Evolutionary conservation across 2,888 invertebrate genomes (phyloP), one percentile per base, ranked within the genome.

Genomic region (Theristus sp.): DNA sequence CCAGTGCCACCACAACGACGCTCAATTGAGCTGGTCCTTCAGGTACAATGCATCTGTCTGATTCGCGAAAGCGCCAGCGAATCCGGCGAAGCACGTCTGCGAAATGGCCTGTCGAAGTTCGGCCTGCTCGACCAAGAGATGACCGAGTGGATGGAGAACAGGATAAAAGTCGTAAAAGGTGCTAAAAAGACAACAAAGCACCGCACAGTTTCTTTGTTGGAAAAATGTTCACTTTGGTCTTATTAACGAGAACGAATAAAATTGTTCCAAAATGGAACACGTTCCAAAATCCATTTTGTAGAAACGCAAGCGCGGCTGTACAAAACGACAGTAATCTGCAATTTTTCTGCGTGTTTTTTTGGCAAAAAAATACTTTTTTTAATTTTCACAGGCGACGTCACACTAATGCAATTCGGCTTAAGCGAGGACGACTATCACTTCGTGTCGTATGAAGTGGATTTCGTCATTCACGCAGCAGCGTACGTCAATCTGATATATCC

Each of bases 401-500:
- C 74, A 0, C 62, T 76, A 60, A 64, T 71, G 57, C 72, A 74
- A 60, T 70, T 77, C 63, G 76, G 76, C 3, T 64, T 76, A 60
- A 69, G 68, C 52, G 75, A 76, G 30, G 76, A 75, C 47, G 73
- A 75, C 61, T 75, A 73, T 64, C 70, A 68, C 6, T 75, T 75
- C 63, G 66, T 75, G 56, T 69, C 70, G 61, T 74, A 74, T 46
- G 76, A 76, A 60, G 69, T 75, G 24, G 76, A 76, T 65, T 70
- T 74, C 60, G 70, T 76, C 52, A 71, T 76, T 25, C 76, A 76
- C 64, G 72, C 76, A 17, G 76, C 76, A 1, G 76, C 76, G 26
- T 69, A 72, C 52, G 76, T 76, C 60, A 77, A 77, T 64, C 69
- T 76, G n/a, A 73, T 74, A 58, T 77, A 75, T 62, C 76, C 76